Evolutionary conservation across 2,113 vertebrate genomes (phyloP), one percentile per base, ranked within the genome.

Genomic region (Dolichotis patagonum): DNA sequence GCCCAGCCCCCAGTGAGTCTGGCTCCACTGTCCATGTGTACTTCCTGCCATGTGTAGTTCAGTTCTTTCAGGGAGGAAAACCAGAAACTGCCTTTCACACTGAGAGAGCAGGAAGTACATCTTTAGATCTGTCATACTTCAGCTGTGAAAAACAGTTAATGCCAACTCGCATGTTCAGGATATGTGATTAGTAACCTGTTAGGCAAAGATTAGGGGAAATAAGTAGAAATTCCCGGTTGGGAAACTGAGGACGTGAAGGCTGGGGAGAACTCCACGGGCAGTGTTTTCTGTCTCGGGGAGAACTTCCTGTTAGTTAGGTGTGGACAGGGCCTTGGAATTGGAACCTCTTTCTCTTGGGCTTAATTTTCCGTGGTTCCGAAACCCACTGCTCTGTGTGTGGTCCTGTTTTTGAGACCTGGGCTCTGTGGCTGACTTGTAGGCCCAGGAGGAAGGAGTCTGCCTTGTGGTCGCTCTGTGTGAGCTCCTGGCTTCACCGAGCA

Each of bases 1-100:
- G 98, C 98, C 32, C 98, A 98, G n/a, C 98, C 99, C 62, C 96
- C 96, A 62, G 99, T 99, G 98, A 97, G 99, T 98, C 81, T 1
- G 10, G 35, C 77, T 85, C 63, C 3, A 26, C 77, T 0, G 73
- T 24, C 4, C 10, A 4, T 35, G 3, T 20, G 46, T 89, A 11
- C 26, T 22, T 26, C 30, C 32, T 30, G 35, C 22, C 9, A 20
- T 49, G 43, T 28, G 69, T 62, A n/a, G 89, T 85, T 54, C 9
- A 89, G 2, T 88, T 85, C 90, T 96, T 62, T 69, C 22, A 80
- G 5, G 95, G 81, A 73, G 26, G 30, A 90, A 93, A 81, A 43
- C 20, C 5, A 38, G 49, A 69, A 69, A 69, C 63, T 58, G 38
- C 13, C 58, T 65, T 85, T 82, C 17, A 17, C 9, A 58, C 16